Percentiles rank a stretch among this genome's conserved stretches.
Conservation (phyloP, 2,113 vertebrate species). For the Phylloscopus whistleri region DNA sequence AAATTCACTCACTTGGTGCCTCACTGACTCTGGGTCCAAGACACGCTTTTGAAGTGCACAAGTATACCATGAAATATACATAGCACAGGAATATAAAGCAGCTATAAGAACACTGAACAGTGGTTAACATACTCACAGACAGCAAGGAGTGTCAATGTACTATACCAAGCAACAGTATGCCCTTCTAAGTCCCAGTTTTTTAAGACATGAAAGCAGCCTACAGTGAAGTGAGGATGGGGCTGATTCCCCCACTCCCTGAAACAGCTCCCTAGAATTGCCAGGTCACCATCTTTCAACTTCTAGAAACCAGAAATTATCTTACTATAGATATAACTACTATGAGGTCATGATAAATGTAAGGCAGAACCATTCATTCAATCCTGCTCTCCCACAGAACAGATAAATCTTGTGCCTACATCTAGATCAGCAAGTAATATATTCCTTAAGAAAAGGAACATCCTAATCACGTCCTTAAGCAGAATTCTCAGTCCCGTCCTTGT, state of each 20-base stretch:
- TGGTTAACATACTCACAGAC: not conserved
- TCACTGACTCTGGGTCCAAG: not conserved
- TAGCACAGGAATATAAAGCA: not conserved
- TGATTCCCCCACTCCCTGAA: not conserved
- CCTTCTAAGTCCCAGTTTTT: not conserved
- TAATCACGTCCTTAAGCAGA: not conserved
- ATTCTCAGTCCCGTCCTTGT: not conserved
- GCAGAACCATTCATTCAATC: not conserved
- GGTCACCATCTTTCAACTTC: not conserved
- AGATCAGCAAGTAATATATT: not conserved
- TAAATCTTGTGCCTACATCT: not conserved
- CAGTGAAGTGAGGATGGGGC: accelerated
- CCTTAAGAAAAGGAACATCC: not conserved
- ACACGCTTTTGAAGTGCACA: not conserved
- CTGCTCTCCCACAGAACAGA: not conserved
- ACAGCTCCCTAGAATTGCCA: not conserved
- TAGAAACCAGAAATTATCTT: not conserved
- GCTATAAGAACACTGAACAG: not conserved
- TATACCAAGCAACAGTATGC: not conserved
- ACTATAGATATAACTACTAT: not conserved
- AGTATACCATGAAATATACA: not conserved
- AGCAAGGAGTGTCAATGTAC: not conserved
- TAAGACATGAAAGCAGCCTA: not conserved
- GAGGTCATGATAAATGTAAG: not conserved
- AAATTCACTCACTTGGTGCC: not conserved